Evolutionary conservation across 2,888 invertebrate species (phyloP), one percentile per base, ranked within the genome.

Genomic region (Chrysina gloriosa): DNA sequence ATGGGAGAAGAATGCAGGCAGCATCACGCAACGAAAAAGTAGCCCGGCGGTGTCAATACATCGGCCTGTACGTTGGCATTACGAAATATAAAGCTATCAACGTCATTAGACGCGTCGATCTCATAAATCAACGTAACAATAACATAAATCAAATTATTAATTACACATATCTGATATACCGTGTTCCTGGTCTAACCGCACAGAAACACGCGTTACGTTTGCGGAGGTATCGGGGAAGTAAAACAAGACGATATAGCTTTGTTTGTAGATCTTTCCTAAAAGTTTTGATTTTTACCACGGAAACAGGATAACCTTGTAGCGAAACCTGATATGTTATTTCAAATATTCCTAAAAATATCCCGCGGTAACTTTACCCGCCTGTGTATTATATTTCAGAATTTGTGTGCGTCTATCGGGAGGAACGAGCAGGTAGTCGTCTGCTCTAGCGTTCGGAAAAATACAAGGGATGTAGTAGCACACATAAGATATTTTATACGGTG

Each of bases 141-240:
- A 71, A 71, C 68, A 74, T 74, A 74, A 73, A 74, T 74, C 74
- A 74, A 70, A 69, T 71, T 72, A 72, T 73, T 74, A 74, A 74
- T 74, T 74, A 70, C n/a, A n/a, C n/a, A n/a, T 68, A 66, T 56
- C 69, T 65, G 27, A 19, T 52, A 39, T 39, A 39, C 11, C 48
- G 31, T 9, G 64, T 16, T 11, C 9, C 5, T 19, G 29, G n/a
- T n/a, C n/a, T n/a, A n/a, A n/a, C n/a, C n/a, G 16, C 7, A 64
- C 14, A 39, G 11, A 39, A 39, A 39, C 39, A 39, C 39, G 39
- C 16, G 39, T 14, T n/a, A n/a, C n/a, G n/a, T n/a, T n/a, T n/a
- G n/a, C n/a, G n/a, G n/a, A n/a, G n/a, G n/a, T n/a, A n/a, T 23
- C 3, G 21, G 9, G 47, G 7, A 39, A 39, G 29, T 21, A 45